These are phyloP conservation scores for Scaptomyza polygonia DNA, from an alignment of 2,888 invertebrate genomes.

Conservation along the genomic window DNA sequence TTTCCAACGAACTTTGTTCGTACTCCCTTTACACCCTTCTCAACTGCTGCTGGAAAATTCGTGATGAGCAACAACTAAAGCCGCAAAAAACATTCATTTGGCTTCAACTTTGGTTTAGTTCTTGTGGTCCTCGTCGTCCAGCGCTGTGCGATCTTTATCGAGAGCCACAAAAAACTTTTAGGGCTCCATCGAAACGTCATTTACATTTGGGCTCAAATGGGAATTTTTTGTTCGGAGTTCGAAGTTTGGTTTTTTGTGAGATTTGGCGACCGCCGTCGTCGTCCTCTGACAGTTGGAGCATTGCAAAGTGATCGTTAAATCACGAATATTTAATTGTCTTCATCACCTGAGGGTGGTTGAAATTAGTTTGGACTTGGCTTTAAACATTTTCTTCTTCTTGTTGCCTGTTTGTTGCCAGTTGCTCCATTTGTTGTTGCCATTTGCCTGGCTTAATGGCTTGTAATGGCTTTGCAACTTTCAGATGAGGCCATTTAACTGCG, in stretches of 20 bases:
- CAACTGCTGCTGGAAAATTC: slow-evolving; percentile 63
- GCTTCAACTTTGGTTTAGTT: slow-evolving; percentile 58
- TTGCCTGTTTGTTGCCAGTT: slow-evolving; percentile 15
- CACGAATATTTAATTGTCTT: slow-evolving; percentile 85
- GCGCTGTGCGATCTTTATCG: slow-evolving; percentile 75
- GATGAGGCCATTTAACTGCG: slow-evolving; percentile 59
- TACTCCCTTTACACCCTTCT: slow-evolving; percentile 32
- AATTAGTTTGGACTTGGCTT: slow-evolving; percentile 79
- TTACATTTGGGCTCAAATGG: slow-evolving; percentile 72
- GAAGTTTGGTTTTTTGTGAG: slow-evolving; percentile 16
- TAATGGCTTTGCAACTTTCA: slow-evolving; percentile 62
- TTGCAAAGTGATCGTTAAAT: slow-evolving; percentile 84
- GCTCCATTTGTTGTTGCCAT: slow-evolving; percentile 35
- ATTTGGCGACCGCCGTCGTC: slow-evolving; percentile 36
- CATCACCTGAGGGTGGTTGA: slow-evolving; percentile 83
- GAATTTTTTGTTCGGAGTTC: slow-evolving; percentile 50
- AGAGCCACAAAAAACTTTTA: slow-evolving; percentile 61
- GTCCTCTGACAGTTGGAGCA: slow-evolving; percentile 72
- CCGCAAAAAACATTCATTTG: slow-evolving; percentile 36
- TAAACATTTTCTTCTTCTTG: slow-evolving; percentile 57
- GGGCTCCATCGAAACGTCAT: slow-evolving; percentile 66
- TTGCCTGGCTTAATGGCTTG: too few species aligned
- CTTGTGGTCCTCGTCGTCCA: slow-evolving; percentile 45
- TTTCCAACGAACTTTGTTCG: slow-evolving; percentile 45
- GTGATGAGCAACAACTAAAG: slow-evolving; percentile 68